These are phyloP conservation scores for Orchesella flavescens DNA, from an alignment of 2,888 invertebrate species.

Conservation along the genomic window DNA sequence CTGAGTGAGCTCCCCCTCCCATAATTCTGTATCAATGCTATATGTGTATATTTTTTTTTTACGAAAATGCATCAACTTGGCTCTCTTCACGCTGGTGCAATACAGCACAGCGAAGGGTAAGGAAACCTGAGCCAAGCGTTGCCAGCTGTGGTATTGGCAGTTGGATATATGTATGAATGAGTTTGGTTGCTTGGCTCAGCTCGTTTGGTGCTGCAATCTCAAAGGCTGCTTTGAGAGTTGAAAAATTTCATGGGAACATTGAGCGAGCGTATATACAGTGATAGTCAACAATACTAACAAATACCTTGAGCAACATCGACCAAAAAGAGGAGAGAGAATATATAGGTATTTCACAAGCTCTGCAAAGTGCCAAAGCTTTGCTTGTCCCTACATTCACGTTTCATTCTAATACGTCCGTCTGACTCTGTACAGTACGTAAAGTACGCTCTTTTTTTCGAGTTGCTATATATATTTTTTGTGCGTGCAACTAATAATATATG, in stretches of 20 bases:
- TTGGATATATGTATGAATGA: slow-evolving; percentile 43
- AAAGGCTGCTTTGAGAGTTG: neutral
- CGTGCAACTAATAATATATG: too few relatives aligned
- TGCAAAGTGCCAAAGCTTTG: neutral
- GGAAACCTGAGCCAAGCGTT: slow-evolving; percentile 39
- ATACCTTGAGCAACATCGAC: neutral
- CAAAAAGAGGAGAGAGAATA: too few relatives aligned
- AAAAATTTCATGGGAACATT: slow-evolving; percentile 13
- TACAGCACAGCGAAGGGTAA: neutral
- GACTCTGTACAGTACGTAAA: too few relatives aligned
- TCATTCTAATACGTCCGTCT: too few relatives aligned
- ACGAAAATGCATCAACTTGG: neutral
- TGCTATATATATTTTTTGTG: too few relatives aligned
- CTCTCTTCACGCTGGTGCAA: slow-evolving; percentile 4
- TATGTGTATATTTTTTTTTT: too few relatives aligned
- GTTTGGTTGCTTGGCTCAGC: slow-evolving; percentile 4
- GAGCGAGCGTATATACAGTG: too few relatives aligned
- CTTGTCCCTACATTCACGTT: neutral
- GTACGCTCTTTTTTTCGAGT: too few relatives aligned
- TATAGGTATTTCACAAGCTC: slow-evolving; percentile 4
- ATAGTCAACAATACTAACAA: neutral
- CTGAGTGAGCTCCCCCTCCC: slow-evolving; percentile 5
- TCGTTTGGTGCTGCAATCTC: neutral
- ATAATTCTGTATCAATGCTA: neutral
- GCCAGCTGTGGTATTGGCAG: slow-evolving; percentile 49